phyloP scores from a whole-genome alignment of 2,113 vertebrate genomes.

The zebrafish (Danio rerio) region DNA sequence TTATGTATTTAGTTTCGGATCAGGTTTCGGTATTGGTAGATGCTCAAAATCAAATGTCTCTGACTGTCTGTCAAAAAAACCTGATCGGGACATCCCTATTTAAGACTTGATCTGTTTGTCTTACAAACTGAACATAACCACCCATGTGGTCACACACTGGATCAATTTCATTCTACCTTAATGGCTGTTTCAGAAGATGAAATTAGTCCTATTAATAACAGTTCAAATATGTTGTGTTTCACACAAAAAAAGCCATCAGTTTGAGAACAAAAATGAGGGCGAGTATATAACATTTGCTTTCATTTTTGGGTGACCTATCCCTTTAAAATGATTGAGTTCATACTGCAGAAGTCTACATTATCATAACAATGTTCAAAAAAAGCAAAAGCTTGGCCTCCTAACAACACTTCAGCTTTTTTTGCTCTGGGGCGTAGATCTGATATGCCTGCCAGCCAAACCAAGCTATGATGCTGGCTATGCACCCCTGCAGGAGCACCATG shows the following conservation, averaged over 20 bases:
- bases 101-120: neutral
- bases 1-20: no score
- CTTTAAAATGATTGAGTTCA: neutral
- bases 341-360: neutral
- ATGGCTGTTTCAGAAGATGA: neutral
- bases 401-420: slow-evolving; percentile 61
- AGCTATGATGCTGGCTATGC: slow-evolving; percentile 74
- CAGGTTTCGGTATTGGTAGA: no score
- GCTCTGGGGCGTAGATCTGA: slow-evolving; percentile 64
- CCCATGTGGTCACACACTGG: neutral
- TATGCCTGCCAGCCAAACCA: slow-evolving; percentile 75
- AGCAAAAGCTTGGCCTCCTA: neutral
- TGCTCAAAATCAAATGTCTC: no score
- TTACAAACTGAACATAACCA: neutral
- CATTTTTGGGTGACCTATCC: neutral
- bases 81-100: no score
- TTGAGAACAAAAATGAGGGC: neutral
- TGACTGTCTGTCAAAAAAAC: no score
- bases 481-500: slow-evolving; percentile 76
- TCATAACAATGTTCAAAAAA: neutral
- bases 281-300: neutral
- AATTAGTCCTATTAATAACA: neutral
- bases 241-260: neutral
- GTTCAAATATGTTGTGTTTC: neutral
- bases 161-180: neutral